phyloP scores from a whole-genome alignment of 2,888 invertebrate species.

The Eristalinus aeneus region DNA sequence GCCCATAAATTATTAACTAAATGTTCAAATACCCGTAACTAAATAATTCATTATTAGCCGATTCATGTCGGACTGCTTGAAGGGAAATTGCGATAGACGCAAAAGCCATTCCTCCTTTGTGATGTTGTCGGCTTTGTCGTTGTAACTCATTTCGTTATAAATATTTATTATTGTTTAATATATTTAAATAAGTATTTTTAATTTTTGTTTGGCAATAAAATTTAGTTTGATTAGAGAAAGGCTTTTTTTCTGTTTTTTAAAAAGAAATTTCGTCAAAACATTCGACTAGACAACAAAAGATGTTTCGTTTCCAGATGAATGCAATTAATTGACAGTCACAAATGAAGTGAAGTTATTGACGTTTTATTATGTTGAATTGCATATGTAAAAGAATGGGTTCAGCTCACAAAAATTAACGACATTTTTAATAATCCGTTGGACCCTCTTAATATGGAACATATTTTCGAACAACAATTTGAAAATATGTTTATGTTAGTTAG shows the following conservation, averaged over 20 bases:
- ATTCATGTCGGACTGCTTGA: constrained; percentile 96
- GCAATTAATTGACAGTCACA: constrained; percentile 43
- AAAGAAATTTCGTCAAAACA: constrained; percentile 41
- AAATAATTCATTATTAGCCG: constrained; percentile 99
- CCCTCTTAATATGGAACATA: too few relatives aligned
- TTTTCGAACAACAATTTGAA: too few relatives aligned
- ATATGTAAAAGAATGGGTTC: background rate
- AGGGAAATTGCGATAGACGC: constrained; percentile 83
- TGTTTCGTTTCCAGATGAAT: constrained; percentile 18
- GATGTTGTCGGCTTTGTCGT: constrained; percentile 78
- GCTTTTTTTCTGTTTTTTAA: constrained; percentile 1
- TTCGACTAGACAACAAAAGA: constrained; percentile 62
- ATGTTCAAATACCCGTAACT: constrained; percentile 90
- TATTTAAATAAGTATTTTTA: background rate
- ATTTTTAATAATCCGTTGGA: too few relatives aligned
- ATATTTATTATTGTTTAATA: background rate
- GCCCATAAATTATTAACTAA: background rate
- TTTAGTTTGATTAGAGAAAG: background rate
- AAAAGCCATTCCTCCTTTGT: constrained; percentile 80
- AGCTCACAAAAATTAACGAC: too few relatives aligned
- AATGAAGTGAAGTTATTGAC: constrained; percentile 1
- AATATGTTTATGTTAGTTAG: too few relatives aligned
- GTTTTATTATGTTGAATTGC: background rate
- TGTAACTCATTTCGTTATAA: constrained; percentile 79
- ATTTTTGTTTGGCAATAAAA: background rate